Percentiles rank a stretch among this genome's conserved stretches.
These are phyloP conservation scores for Orycteropus afer DNA, from an alignment of 2,113 vertebrate species.

Conservation along the genomic window DNA sequence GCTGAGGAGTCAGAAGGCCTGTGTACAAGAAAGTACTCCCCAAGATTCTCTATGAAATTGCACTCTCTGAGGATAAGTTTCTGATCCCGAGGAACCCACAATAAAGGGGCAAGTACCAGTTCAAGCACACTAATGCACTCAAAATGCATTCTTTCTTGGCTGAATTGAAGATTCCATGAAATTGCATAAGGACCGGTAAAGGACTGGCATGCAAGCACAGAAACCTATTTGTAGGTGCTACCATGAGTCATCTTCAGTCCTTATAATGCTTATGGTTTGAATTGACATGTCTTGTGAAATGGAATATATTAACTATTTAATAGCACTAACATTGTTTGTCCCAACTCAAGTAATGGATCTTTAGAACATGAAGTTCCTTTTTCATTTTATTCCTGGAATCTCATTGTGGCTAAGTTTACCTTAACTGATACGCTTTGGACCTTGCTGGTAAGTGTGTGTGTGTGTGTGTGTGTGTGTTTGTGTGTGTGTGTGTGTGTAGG, in stretches of 20 bases:
- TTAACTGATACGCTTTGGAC: not conserved
- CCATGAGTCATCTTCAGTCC: not conserved
- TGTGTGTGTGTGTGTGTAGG: not conserved
- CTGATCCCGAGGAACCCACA: rapidly evolving
- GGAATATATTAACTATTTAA: not conserved
- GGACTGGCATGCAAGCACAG: not conserved
- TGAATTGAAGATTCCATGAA: not conserved
- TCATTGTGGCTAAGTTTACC: not conserved
- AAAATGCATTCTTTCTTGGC: not conserved
- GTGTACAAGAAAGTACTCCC: rapidly evolving
- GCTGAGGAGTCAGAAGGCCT: not conserved
- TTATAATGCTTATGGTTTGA: not conserved
- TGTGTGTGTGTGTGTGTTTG: too few relatives aligned
- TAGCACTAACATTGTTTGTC: not conserved
- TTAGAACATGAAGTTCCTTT: not conserved
- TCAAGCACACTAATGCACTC: too few relatives aligned
- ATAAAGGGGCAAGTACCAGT: not conserved
- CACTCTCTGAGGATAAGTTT: rapidly evolving
- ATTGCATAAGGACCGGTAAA: not conserved
- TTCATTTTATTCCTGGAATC: not conserved
- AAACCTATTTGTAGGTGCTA: not conserved
- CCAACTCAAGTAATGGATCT: not conserved
- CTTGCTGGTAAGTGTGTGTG: too few relatives aligned
- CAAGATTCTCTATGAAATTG: not conserved
- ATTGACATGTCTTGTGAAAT: not conserved